A percentile compares a stretch with the other conserved stretches of the same genome.
These are phyloP conservation scores for Drosophila diplacantha DNA, from an alignment of 2,888 invertebrate genomes.

Conservation along the genomic window DNA sequence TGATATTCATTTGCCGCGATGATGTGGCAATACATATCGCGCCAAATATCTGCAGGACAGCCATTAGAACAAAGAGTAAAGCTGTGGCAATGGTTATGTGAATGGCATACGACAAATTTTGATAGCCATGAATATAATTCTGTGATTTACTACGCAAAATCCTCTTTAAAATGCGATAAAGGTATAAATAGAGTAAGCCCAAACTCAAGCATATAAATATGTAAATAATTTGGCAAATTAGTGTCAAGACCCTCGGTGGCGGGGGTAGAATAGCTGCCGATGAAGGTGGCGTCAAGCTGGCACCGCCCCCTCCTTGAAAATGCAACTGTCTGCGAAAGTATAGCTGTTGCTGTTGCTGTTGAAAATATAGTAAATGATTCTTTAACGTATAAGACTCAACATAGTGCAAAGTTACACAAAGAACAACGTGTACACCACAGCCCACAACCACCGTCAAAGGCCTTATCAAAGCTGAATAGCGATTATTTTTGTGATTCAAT, in stretches of 20 bases:
- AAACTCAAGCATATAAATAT: slow-evolving; percentile 90
- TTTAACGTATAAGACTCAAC: slow-evolving; percentile 80
- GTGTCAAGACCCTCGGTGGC: slow-evolving; percentile 81
- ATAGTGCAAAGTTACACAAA: slow-evolving; percentile 90
- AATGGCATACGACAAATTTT: slow-evolving; percentile 90
- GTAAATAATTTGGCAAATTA: slow-evolving; percentile 91
- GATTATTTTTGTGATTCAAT: slow-evolving; percentile 85
- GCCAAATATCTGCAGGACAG: slow-evolving; percentile 90
- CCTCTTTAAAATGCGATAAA: slow-evolving; percentile 87
- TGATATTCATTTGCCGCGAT: slow-evolving; percentile 74
- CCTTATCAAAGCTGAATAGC: slow-evolving; percentile 84
- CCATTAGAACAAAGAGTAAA: slow-evolving; percentile 88
- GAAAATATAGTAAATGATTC: slow-evolving; percentile 74
- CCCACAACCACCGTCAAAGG: slow-evolving; percentile 88
- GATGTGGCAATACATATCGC: slow-evolving; percentile 81
- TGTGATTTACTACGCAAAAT: slow-evolving; percentile 87
- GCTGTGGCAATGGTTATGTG: slow-evolving; percentile 93
- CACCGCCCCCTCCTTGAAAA: slow-evolving; percentile 55
- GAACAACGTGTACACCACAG: slow-evolving; percentile 86
- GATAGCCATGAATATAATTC: slow-evolving; percentile 87
- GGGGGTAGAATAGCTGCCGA: slow-evolving; percentile 65
- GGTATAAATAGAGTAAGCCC: slow-evolving; percentile 90
- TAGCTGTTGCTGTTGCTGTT: slow-evolving; percentile 74
- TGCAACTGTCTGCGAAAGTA: slow-evolving; percentile 64
- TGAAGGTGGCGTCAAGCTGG: slow-evolving; percentile 47